Base-by-base conservation (phyloP, 2,797 vertebrate species). In the Pseudomugil tenellus region DNA sequence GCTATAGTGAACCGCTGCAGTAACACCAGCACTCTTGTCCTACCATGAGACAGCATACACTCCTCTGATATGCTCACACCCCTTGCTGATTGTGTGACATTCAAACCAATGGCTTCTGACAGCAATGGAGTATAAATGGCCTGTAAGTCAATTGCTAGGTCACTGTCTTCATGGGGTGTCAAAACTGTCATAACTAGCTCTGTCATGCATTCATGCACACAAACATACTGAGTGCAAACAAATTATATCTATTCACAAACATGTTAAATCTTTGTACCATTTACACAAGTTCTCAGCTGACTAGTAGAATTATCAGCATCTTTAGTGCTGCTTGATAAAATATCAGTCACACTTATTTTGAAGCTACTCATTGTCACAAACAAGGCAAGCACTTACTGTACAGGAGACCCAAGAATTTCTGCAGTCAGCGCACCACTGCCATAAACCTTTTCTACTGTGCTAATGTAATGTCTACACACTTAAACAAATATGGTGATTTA, bases 81-180 rank as follows among this genome's bases (percentile, higher is more conserved):
- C 62, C 63, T 53, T 55, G 70, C 72, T 82, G 79, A 81, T 83
- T 77, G 72, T 80, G 49, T 87, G 86, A 84, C 88, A 85, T 54
- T 69, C 12, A 10, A 55, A 68, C 29, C 60, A 28, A 90, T 87
- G 48, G 49, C 43, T 68, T 87, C 58, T 84, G 87, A 91, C 89
- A 90, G 77, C 58, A 55, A 74, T 34, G 63, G 19, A 70, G 81
- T 84, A 88, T 87, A 85, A 89, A 89, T 83, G 84, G 81, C 76
- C 76, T 28, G 2, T 56, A 88, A 82, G 89, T 87, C 84, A 92
- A 89, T 81, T 77, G 84, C 61, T 82, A 67, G 87, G 86, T 90
- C 85, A 87, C 49, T 76, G 64, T 83, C 81, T 85, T 79, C 67
- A 54, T 70, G 79, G 70, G 58, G 55, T 74, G 83, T 87, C 81